Conservation (phyloP, 2,797 vertebrate species). For the Lindbergichthys nudifrons region DNA sequence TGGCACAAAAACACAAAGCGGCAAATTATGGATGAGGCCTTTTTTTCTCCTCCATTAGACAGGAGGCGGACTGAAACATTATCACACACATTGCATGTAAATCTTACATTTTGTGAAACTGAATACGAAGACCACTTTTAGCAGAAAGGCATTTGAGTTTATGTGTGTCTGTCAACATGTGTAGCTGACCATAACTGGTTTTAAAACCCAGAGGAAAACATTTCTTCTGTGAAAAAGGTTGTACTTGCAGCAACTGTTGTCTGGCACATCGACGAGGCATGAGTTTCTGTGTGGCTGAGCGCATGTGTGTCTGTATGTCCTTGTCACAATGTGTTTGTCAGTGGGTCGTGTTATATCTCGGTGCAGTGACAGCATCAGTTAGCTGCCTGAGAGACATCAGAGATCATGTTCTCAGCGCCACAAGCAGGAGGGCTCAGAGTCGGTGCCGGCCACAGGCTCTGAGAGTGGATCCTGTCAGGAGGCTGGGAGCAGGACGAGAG, state of each 20-base stretch:
- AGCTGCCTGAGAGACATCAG: slow-evolving; percentile 76
- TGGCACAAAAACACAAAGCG: slow-evolving; percentile 8
- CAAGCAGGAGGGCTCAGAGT: slow-evolving; percentile 73
- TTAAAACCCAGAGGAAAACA: slow-evolving; percentile 31
- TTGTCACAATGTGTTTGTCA: slow-evolving; percentile 80
- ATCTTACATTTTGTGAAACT: slow-evolving; percentile 16
- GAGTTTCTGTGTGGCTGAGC: slow-evolving; percentile 23
- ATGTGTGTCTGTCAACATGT: slow-evolving; percentile 13
- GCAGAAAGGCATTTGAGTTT: slow-evolving; percentile 2
- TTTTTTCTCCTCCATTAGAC: neutral
- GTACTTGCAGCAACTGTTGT: slow-evolving; percentile 38
- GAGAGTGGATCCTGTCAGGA: slow-evolving; percentile 81
- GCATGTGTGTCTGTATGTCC: slow-evolving; percentile 51
- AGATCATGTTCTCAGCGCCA: slow-evolving; percentile 79
- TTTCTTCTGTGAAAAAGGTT: slow-evolving; percentile 36
- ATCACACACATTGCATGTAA: neutral
- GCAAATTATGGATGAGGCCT: neutral
- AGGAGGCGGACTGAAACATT: slow-evolving; percentile 2
- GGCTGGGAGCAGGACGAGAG: slow-evolving; percentile 51
- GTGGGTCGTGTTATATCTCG: slow-evolving; percentile 58
- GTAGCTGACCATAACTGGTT: slow-evolving; percentile 33
- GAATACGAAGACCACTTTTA: neutral
- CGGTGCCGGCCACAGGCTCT: slow-evolving; percentile 72
- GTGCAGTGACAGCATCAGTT: slow-evolving; percentile 83
- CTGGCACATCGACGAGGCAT: slow-evolving; percentile 12